These are phyloP conservation scores for Lipotes vexillifer DNA, from an alignment of 2,113 vertebrate genomes.

Conservation along the genomic window DNA sequence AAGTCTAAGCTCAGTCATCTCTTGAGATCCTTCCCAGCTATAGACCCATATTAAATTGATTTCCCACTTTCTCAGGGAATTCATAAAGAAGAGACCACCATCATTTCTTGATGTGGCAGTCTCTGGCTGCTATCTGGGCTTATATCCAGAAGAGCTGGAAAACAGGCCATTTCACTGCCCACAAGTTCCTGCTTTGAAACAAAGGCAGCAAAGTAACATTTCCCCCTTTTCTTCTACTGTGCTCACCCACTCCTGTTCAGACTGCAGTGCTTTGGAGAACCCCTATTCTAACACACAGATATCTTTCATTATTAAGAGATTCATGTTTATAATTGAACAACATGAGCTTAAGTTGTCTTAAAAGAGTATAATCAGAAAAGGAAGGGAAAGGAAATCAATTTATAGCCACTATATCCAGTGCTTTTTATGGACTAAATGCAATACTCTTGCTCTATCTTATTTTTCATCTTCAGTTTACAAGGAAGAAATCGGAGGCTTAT, in stretches of 20 bases:
- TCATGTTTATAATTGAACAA: neutral
- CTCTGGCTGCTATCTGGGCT: neutral
- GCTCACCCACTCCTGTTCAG: neutral
- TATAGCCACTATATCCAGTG: neutral
- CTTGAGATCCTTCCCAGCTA: neutral
- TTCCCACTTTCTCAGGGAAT: neutral
- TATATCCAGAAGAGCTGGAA: neutral
- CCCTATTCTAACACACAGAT: neutral
- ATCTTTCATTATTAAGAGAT: neutral
- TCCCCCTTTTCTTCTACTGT: accelerated
- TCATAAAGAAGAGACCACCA: neutral
- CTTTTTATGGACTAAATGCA: neutral
- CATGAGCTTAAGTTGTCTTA: neutral
- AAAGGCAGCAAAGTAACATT: too few species aligned
- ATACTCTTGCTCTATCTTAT: neutral
- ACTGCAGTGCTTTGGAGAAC: neutral
- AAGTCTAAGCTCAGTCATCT: neutral
- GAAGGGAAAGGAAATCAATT: neutral
- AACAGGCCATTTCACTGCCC: neutral
- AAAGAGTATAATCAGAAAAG: neutral
- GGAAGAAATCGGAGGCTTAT: neutral
- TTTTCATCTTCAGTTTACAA: slow-evolving; percentile 1
- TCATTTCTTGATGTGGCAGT: neutral
- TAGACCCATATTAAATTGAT: neutral
- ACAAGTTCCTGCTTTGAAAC: neutral